Conservation (phyloP, 2,888 invertebrate species). For the Drosophila sordidula region DNA sequence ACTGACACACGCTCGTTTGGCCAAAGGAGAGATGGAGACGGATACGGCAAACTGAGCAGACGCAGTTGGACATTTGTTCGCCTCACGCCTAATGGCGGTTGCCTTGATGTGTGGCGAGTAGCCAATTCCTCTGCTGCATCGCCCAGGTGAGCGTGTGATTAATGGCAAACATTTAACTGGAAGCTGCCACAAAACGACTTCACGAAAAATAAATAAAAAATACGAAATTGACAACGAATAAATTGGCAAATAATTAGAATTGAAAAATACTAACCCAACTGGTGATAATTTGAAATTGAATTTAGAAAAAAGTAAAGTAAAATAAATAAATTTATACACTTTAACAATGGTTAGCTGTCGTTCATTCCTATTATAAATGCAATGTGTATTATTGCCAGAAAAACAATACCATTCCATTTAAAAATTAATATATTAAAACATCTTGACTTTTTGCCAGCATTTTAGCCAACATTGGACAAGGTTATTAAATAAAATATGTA, state of each 20-base stretch:
- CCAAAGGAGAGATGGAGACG: conserved; percentile 9
- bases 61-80: conserved; percentile 73
- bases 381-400: no score
- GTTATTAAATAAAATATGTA: no score
- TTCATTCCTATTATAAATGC: no score
- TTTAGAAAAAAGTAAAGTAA: no score
- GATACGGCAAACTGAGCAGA: conserved; percentile 44
- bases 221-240: neutral
- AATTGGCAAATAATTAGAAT: neutral
- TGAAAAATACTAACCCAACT: neutral
- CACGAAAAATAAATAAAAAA: neutral
- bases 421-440: no score
- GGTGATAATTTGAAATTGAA: no score
- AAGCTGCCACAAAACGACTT: neutral
- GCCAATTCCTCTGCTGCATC: conserved; percentile 24
- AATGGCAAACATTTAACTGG: conserved; percentile 66
- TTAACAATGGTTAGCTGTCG: no score
- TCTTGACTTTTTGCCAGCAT: no score
- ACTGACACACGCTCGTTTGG: no score
- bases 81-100: conserved; percentile 48
- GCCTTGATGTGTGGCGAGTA: neutral
- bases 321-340: no score
- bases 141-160: conserved; percentile 61
- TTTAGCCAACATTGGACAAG: no score
- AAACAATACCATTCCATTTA: no score